Conservation (phyloP, 2,888 invertebrate species). For the Nebria brevicollis region DNA sequence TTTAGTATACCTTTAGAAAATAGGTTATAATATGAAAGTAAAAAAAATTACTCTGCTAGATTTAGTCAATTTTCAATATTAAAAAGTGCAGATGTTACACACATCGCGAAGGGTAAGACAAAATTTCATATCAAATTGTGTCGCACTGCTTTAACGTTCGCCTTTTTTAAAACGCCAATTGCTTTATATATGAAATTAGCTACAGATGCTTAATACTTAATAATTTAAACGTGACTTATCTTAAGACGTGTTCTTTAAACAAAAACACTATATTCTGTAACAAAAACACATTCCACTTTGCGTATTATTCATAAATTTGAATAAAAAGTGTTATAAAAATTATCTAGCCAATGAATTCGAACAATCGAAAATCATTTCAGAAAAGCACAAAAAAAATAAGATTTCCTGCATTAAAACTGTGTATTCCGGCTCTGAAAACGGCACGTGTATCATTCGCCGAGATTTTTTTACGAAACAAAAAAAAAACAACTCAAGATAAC, state of each 20-base stretch:
- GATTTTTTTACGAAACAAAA: neutral
- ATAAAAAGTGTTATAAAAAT: neutral
- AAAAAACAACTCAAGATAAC: neutral
- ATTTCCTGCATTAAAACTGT: neutral
- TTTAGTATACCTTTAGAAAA: too few species aligned
- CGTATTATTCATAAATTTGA: neutral
- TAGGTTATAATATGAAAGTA: too few species aligned
- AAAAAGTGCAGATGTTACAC: too few species aligned
- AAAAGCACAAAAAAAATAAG: neutral
- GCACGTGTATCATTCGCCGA: neutral
- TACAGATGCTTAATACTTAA: neutral
- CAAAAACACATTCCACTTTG: neutral
- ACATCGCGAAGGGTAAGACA: too few species aligned
- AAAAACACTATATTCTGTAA: neutral
- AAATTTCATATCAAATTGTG: too few species aligned
- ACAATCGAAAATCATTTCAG: too few species aligned
- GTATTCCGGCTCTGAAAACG: neutral
- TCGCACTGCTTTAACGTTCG: too few species aligned
- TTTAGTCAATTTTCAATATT: too few species aligned
- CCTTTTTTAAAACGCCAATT: neutral
- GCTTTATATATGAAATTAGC: neutral
- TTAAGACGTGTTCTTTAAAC: neutral
- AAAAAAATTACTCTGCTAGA: too few species aligned
- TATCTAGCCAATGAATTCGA: too few species aligned
- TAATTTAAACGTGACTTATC: neutral